phyloP scores from a whole-genome alignment of 2,797 vertebrate species.

The Etheostoma perlongum region DNA sequence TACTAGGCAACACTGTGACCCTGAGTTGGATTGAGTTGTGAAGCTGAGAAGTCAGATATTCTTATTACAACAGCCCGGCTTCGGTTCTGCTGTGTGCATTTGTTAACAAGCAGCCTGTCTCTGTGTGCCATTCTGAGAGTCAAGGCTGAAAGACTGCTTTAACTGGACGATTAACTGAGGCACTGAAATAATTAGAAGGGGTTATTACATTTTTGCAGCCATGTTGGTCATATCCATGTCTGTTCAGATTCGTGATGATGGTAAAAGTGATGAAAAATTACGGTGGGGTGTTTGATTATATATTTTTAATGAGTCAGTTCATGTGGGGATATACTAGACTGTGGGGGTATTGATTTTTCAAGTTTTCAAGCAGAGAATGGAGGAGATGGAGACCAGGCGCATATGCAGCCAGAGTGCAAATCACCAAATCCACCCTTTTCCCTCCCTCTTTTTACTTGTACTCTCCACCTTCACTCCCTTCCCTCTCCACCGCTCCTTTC shows the following conservation, averaged over 20 bases:
- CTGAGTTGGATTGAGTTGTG: slow-evolving; percentile 87
- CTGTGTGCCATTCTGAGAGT: slow-evolving; percentile 52
- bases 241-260: slow-evolving; percentile 49
- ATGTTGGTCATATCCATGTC: slow-evolving; percentile 40
- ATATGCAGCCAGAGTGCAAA: slow-evolving; percentile 78
- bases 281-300: slow-evolving; percentile 67
- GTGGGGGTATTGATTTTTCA: slow-evolving; percentile 81
- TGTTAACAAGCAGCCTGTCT: slow-evolving; percentile 76
- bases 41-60: slow-evolving; percentile 87
- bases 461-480: slow-evolving; percentile 54
- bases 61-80: slow-evolving; percentile 76
- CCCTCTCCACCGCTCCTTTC: slow-evolving; percentile 46
- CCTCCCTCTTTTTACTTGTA: slow-evolving; percentile 53
- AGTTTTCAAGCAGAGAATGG: slow-evolving; percentile 75
- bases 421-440: slow-evolving; percentile 63
- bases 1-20: slow-evolving; percentile 90
- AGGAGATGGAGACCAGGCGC: slow-evolving; percentile 75
- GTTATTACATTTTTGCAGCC: slow-evolving; percentile 71
- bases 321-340: slow-evolving; percentile 74
- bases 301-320: slow-evolving; percentile 80
- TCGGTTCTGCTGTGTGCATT: slow-evolving; percentile 68
- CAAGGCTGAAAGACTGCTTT: slow-evolving; percentile 68
- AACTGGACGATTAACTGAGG: slow-evolving; percentile 72
- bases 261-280: slow-evolving; percentile 72
- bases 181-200: slow-evolving; percentile 74